Evolutionary conservation across 2,797 vertebrate species (phyloP), one percentile per base, ranked within the genome.

Genomic region (Ispidina picta): DNA sequence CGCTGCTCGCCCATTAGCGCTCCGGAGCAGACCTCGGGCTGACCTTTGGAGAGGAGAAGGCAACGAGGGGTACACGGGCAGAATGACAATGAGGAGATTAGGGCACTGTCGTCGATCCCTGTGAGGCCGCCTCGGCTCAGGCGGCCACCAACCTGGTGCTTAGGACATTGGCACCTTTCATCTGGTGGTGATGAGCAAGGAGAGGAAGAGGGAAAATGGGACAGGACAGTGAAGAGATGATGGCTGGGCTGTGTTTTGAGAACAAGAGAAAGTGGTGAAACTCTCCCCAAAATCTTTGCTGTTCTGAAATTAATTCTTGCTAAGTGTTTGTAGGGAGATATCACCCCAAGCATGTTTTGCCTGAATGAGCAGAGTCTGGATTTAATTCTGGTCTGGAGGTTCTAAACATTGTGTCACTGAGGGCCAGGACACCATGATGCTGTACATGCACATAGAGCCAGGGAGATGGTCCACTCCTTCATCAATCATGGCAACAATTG

Each of bases 41-140:
- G 98, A 99, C 98, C 98, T 97, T 96, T 92, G 90, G 68, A 90
- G 96, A 97, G 97, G 93, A 94, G 33, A 63, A 97, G 93, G 95
- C 95, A 97, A 73, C 56, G 25, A 70, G 64, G 96, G 95, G 79
- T 8, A 96, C 95, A 95, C 15, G 48, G 84, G 49, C 87, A 78
- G 98, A 98, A 98, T 98, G 96, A 95, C 96, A 98, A 98, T 97
- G 95, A 98, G 95, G 44, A 76, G 25, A 10, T 2, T 2, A 65
- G 74, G 83, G 79, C 75, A 22, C 49, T 31, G 4, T 31, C 9
- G 23, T 51, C 49, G 60, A 82, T 93, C 73, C 82, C 86, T 79
- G 84, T 21, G 68, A 20, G 23, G 19, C 63, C 60, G n/a, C 63
- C 43, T 95, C 44, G 3, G 21, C 72, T 48, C 20, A 8, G 56